phyloP scores from a whole-genome alignment of 2,113 vertebrate species.

The Poecilia latipinna region DNA sequence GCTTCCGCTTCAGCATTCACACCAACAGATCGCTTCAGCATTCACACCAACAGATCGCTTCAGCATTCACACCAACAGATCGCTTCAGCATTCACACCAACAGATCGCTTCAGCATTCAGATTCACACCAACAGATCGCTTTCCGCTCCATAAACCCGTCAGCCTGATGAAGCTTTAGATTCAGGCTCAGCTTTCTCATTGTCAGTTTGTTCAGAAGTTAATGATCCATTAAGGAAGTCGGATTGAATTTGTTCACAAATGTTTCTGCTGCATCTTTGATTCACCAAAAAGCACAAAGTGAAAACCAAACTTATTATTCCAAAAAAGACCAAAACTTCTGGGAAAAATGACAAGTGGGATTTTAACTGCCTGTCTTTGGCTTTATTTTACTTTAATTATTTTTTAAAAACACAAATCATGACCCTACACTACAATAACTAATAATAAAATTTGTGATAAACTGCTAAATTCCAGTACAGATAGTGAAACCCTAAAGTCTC shows the following conservation, averaged over 20 bases:
- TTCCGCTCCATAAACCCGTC: background rate
- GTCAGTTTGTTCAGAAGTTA: too few species aligned
- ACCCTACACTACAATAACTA: background rate
- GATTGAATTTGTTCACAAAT: background rate
- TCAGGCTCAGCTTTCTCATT: too few species aligned
- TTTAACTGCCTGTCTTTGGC: background rate
- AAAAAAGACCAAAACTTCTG: background rate
- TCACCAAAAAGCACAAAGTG: constrained; percentile 11
- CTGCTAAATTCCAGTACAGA: background rate
- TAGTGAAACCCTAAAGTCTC: background rate
- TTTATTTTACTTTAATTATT: background rate
- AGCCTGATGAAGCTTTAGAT: background rate
- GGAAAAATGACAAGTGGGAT: background rate
- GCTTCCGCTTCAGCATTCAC: background rate
- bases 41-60: too few species aligned
- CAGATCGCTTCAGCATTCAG: too few species aligned
- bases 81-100: too few species aligned
- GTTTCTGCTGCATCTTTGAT: background rate
- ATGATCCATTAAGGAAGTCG: background rate
- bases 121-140: background rate
- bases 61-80: too few species aligned
- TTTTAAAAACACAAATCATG: background rate
- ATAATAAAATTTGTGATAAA: background rate
- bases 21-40: background rate
- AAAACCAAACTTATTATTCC: background rate